These are phyloP conservation scores for Acanthopleura granulata DNA, from an alignment of 2,888 invertebrate genomes.

Conservation along the genomic window DNA sequence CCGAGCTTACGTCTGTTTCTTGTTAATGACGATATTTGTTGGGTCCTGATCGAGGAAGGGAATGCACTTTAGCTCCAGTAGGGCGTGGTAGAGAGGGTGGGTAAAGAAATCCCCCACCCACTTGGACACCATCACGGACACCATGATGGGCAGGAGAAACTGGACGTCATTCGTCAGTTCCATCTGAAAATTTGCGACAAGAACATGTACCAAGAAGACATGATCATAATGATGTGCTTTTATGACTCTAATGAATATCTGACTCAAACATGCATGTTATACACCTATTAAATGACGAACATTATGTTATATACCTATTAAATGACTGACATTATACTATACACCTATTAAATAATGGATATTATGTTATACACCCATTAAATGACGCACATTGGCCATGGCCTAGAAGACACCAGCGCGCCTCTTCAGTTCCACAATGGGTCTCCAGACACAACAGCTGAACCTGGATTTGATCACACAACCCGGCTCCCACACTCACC, in stretches of 20 bases:
- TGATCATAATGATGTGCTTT: not conserved
- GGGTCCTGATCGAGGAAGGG: slow-evolving; percentile 70
- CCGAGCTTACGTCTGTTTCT: not conserved
- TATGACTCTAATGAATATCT: too few relatives aligned
- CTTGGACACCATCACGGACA: slow-evolving; percentile 71
- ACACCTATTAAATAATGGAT: too few relatives aligned
- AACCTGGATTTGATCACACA: too few relatives aligned
- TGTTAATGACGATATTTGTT: slow-evolving; percentile 28
- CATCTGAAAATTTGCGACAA: slow-evolving; percentile 53
- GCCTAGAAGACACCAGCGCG: too few relatives aligned
- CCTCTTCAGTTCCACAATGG: too few relatives aligned
- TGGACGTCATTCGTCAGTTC: slow-evolving; percentile 72
- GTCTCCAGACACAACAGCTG: too few relatives aligned
- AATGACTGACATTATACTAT: too few relatives aligned
- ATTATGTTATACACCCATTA: too few relatives aligned
- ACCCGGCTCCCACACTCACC: slow-evolving; percentile 39
- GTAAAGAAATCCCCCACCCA: slow-evolving; percentile 71
- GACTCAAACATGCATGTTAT: too few relatives aligned
- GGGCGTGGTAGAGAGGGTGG: slow-evolving; percentile 70
- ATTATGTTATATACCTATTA: too few relatives aligned
- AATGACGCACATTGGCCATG: too few relatives aligned
- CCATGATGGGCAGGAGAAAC: slow-evolving; percentile 71
- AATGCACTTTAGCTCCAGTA: slow-evolving; percentile 71
- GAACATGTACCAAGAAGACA: not conserved
- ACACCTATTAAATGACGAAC: too few relatives aligned